These are phyloP conservation scores for Drosophila virilis DNA, from an alignment of 1,140 invertebrate genomes.

Conservation along the genomic window DNA sequence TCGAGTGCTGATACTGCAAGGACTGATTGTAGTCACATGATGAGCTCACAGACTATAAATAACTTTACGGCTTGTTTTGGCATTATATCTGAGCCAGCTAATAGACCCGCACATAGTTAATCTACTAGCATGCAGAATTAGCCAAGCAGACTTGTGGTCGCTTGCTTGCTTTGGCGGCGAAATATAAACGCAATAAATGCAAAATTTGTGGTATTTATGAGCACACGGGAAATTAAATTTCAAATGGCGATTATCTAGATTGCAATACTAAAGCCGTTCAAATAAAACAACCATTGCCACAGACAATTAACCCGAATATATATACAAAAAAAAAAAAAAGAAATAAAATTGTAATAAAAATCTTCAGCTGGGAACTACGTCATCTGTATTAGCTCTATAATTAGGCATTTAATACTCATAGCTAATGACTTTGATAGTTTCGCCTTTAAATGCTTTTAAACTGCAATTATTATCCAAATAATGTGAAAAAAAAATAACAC, in stretches of 20 bases:
- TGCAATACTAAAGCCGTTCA: conserved; percentile 6
- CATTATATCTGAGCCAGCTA: neutral
- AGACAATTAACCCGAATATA: conserved; percentile 24
- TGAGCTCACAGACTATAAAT: conserved; percentile 19
- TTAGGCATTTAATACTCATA: conserved; percentile 30
- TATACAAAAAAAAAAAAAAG: no score
- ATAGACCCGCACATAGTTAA: neutral
- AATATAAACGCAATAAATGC: conserved; percentile 2
- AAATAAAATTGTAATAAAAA: conserved; percentile 5
- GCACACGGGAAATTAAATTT: neutral
- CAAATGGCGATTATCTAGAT: neutral
- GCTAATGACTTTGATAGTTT: conserved; percentile 39
- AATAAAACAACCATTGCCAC: neutral
- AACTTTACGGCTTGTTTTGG: conserved; percentile 1
- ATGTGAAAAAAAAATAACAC: conserved; percentile 20
- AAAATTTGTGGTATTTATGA: neutral
- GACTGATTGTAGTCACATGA: conserved; percentile 35
- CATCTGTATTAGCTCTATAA: conserved; percentile 10
- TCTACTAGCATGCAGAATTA: conserved; percentile 11
- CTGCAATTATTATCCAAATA: conserved; percentile 40
- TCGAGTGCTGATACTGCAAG: conserved; percentile 21
- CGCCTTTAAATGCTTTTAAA: conserved; percentile 35
- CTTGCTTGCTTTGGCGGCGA: no score
- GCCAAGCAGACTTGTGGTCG: neutral
- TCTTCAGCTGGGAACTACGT: conserved; percentile 10